Conservation (phyloP, 2,113 vertebrate species). For the Hylia prasina region DNA sequence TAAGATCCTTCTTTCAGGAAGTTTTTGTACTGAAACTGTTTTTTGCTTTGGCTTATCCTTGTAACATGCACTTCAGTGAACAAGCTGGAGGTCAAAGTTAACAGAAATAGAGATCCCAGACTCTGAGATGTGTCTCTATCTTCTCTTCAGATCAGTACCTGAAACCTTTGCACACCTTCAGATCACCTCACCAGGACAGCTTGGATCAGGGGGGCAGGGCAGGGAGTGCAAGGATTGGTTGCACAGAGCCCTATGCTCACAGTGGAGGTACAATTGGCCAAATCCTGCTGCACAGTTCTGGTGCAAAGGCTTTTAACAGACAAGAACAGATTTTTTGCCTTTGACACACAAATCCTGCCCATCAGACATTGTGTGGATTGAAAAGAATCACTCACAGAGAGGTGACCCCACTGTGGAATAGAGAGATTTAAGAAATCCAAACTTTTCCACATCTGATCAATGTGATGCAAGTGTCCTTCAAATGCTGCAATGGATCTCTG, state of each 20-base stretch:
- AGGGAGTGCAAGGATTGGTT: neutral
- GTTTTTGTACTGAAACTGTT: neutral
- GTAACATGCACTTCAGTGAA: neutral
- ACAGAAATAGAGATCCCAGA: neutral
- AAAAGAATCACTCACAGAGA: neutral
- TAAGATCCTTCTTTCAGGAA: neutral
- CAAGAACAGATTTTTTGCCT: neutral
- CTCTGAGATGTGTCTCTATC: neutral
- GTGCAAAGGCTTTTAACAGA: neutral
- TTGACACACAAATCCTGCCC: neutral
- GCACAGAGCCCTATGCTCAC: neutral
- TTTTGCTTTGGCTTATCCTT: neutral
- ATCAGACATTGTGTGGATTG: accelerated
- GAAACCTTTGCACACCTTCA: neutral
- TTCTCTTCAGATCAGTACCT: neutral
- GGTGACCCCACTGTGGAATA: neutral
- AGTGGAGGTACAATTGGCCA: neutral
- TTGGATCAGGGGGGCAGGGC: neutral
- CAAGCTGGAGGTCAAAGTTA: neutral
- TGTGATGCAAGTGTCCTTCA: neutral
- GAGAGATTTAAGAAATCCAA: neutral
- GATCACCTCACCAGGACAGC: neutral
- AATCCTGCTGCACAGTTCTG: neutral
- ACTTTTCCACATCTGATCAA: neutral
- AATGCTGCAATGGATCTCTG: neutral